Base-by-base conservation (phyloP, 2,797 vertebrate species). In the Lacerta viridis region DNA sequence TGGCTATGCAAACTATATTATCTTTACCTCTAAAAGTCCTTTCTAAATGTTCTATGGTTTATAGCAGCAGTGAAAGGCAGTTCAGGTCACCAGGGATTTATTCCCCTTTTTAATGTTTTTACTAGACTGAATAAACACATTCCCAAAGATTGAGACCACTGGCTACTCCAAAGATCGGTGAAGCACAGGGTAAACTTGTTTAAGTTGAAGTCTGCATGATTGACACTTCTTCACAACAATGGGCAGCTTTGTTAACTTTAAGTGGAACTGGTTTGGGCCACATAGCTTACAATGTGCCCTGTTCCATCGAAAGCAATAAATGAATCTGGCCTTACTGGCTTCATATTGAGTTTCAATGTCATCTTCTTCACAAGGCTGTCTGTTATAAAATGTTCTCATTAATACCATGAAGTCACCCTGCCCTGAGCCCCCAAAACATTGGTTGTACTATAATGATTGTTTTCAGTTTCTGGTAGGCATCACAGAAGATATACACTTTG, bases 71-170 rank as follows among this genome's bases (percentile, higher is more conserved):
- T 82, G 91, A 96, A 96, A 96, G 96, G 96, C 92, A 95, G 94
- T 95, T 93, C 94, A 95, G 96, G 95, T 95, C 93, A 84, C 87
- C n/a, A 85, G 95, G 95, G 96, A 97, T 96, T 97, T 96, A 95
- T 95, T 95, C 74, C 92, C 86, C 81, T 80, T 94, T 95, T 95
- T 93, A 81, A 94, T 98, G 96, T 96, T 98, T 98, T 97, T 95
- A 96, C 96, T 97, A 93, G 96, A 93, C 95, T 97, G 95, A 96
- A 97, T 96, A 98, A 98, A 98, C 96, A 97, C 95, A 94, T 96
- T 95, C 80, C 82, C 90, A 41, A 91, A 91, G 93, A 88, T 88
- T 87, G 92, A 94, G 92, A 95, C 88, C 89, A 90, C 91, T 87
- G 91, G 50, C 76, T 91, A 93, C 91, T 91, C 89, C 88, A 83